A percentile compares a stretch with the other conserved stretches of the same genome.
Conservation (phyloP, 2,113 vertebrate genomes). For the Ptilorrhoa leucosticta region DNA sequence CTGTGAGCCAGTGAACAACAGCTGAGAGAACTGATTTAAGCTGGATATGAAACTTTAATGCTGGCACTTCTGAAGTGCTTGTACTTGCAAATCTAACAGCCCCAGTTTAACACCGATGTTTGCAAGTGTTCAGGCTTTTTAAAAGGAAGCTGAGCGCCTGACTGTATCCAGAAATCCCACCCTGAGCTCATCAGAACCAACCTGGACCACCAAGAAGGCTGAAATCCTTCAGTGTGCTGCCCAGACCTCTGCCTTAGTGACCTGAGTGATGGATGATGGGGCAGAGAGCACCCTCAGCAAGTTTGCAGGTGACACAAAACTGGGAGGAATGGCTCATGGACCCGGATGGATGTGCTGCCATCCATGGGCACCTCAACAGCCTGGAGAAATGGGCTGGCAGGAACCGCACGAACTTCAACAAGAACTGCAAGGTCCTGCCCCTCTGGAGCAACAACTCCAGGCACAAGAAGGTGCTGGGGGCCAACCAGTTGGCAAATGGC, state of each 20-base stretch:
- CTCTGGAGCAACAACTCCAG: neutral
- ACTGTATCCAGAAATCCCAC: neutral
- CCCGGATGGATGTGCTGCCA: fast-evolving
- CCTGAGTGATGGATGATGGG: neutral
- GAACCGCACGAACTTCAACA: neutral
- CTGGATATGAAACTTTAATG: neutral
- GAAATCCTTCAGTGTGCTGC: neutral
- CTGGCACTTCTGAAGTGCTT: neutral
- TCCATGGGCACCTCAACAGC: neutral
- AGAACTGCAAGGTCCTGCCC: neutral
- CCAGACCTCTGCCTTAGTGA: neutral
- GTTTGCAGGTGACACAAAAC: neutral
- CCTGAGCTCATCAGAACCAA: neutral
- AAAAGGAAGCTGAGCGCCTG: neutral
- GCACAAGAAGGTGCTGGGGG: neutral
- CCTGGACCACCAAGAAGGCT: neutral
- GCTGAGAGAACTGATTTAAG: neutral
- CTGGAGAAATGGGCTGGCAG: neutral
- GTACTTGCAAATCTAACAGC: neutral
- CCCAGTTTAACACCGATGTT: neutral
- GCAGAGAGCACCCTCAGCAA: neutral
- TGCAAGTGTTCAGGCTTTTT: neutral
- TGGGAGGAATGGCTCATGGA: neutral
- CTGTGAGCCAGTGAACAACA: neutral
- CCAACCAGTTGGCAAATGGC: neutral